Base-by-base conservation (phyloP, 2,797 vertebrate genomes). In the Anabas testudineus region DNA sequence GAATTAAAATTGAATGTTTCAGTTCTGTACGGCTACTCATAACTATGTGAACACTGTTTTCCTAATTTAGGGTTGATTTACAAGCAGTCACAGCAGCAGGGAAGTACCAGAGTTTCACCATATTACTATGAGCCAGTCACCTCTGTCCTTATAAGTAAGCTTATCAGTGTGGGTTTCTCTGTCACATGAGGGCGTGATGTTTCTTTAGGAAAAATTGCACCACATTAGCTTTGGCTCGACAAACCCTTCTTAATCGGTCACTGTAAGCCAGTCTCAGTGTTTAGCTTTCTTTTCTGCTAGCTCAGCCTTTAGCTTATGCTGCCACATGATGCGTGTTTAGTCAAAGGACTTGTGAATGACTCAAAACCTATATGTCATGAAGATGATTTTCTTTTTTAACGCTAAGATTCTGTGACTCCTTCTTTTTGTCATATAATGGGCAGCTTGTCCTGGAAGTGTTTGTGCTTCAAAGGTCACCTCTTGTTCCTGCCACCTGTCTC, bases 141-240 rank as follows among this genome's bases (percentile, higher is more conserved):
- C 62, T 64, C 52, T 70, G 47, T 67, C 12, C 41, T 52, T 1
- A 2, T 21, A 55, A 0, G 43, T 59, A 34, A 65, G 49, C 56
- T 65, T 65, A 78, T 71, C 32, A 76, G 43, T 56, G 59, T 9
- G 36, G 41, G 37, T 72, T 67, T 73, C 24, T 55, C 36, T 67
- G 72, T 77, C 79, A 83, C 54, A 62, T 81, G 54, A 70, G 65
- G 74, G 74, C 77, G 79, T 68, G 70, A 70, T 15, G 47, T 80
- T 87, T 90, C 81, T 81, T 76, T 45, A 16, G 52, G 73, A 80
- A 74, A 67, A 76, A 71, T 26, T 78, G 56, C 51, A 57, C 56
- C 69, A 75, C 26, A 57, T 52, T 67, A 56, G 37, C 72, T 73
- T 10, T 7, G 30, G 10, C 45, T 13, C 69, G 60, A 80, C 69